A percentile compares a stretch with the other conserved stretches of the same genome.
Evolutionary conservation across 1,140 invertebrate species (phyloP).

Genomic region (Campodea augens): DNA sequence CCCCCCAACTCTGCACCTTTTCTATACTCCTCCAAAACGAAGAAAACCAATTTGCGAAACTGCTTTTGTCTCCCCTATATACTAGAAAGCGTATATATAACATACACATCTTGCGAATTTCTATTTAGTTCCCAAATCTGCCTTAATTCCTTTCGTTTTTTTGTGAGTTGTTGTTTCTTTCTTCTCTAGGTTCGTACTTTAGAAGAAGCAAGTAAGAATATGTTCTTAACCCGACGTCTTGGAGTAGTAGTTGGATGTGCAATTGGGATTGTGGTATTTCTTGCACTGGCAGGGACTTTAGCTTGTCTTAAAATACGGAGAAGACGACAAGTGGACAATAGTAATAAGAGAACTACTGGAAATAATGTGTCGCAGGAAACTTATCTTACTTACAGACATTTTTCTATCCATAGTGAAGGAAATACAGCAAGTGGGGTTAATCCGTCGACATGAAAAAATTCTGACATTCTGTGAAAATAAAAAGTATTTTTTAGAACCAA

Average conservation of each 20-base stretch:
- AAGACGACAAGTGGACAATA: conserved; percentile 47
- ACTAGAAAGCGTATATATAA: too few species aligned
- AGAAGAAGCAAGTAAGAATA: conserved; percentile 10
- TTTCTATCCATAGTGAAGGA: conserved; percentile 24
- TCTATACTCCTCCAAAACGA: too few species aligned
- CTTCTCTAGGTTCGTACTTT: conserved; percentile 8
- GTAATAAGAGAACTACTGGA: conserved; percentile 28
- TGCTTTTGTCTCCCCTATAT: too few species aligned
- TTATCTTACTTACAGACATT: conserved; percentile 46
- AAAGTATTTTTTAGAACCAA: too few species aligned
- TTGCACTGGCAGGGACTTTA: conserved; percentile 58
- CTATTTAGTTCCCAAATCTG: too few species aligned
- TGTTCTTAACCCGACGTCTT: conserved; percentile 48
- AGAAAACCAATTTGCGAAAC: too few species aligned
- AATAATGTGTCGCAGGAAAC: conserved; percentile 34
- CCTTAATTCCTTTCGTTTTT: too few species aligned
- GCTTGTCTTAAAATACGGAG: conserved; percentile 72
- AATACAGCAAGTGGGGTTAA: conserved; percentile 3
- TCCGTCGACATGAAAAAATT: too few species aligned
- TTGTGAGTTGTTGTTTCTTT: too few species aligned
- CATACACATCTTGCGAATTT: too few species aligned
- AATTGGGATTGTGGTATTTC: conserved; percentile 64
- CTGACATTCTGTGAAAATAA: too few species aligned
- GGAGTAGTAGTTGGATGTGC: conserved; percentile 67
- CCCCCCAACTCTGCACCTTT: too few species aligned